phyloP scores from a whole-genome alignment of 2,888 invertebrate genomes.

The Hybos culiciformis region DNA sequence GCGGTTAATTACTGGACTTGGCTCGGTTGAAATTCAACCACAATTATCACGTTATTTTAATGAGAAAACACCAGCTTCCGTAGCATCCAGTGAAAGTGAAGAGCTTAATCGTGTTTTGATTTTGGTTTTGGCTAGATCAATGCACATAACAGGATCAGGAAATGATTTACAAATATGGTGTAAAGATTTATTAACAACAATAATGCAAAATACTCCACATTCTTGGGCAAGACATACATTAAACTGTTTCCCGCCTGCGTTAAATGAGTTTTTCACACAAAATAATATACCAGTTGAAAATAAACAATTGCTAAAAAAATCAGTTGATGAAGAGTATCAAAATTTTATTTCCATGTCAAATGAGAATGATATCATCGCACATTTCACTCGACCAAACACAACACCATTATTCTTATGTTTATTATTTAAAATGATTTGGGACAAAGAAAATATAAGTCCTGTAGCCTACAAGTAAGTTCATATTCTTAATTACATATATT shows the following conservation, averaged over 20 bases:
- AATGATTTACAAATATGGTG: conserved; percentile 55
- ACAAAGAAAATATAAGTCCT: conserved; percentile 83
- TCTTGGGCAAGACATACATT: conserved; percentile 90
- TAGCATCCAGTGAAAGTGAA: conserved; percentile 88
- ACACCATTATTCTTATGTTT: conserved; percentile 84
- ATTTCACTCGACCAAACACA: conserved; percentile 88
- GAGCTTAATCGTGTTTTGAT: conserved; percentile 89
- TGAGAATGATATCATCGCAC: conserved; percentile 90
- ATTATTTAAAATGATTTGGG: conserved; percentile 90
- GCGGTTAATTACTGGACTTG: conserved; percentile 73
- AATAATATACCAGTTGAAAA: conserved; percentile 77
- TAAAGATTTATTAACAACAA: conserved; percentile 74
- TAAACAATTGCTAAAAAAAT: conserved; percentile 79
- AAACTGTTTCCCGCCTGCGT: conserved; percentile 77
- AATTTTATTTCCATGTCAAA: conserved; percentile 96
- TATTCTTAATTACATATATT: too few species aligned
- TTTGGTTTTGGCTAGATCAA: conserved; percentile 80
- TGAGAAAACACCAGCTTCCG: conserved; percentile 57
- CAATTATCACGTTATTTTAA: conserved; percentile 83
- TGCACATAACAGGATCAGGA: conserved; percentile 78
- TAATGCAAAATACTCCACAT: conserved; percentile 90
- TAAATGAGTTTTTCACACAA: conserved; percentile 81
- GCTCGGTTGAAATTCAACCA: conserved; percentile 89
- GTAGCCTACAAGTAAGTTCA: conserved; percentile 85
- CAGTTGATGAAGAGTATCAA: conserved; percentile 88